Base-by-base conservation (phyloP, 2,888 invertebrate genomes). In the Eretmocerus hayati region DNA sequence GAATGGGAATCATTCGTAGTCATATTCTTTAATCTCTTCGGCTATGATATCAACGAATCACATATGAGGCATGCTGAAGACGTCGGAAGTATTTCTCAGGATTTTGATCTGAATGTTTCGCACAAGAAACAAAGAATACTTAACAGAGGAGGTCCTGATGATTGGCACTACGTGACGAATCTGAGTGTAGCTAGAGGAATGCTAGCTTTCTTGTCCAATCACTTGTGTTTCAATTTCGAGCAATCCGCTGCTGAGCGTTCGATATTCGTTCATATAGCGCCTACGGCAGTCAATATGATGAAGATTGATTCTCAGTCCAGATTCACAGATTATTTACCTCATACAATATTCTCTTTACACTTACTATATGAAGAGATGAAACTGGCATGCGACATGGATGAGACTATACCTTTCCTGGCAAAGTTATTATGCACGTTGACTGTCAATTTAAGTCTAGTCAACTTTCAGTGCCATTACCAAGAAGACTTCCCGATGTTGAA, bases 281-380 rank as follows among this genome's bases (percentile, higher is more conserved):
- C n/a, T n/a, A n/a, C n/a, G n/a, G n/a, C n/a, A n/a, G n/a, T n/a
- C n/a, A n/a, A n/a, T n/a, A n/a, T n/a, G n/a, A 66, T 71, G 0
- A 75, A 75, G 58, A 78, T 86, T 49, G 83, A 85, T 59, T 69
- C 77, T 0, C 81, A 79, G 52, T 80, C 87, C 0, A 66, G 82
- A 1, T 72, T 93, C 2, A 91, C 88, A 60, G 78, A 82, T 0
- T 81, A 85, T 59, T 79, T 88, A 11, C 78, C 87, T 5, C 77
- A 86, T 44, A 77, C 93, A 23, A 77, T 92, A 48, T 90, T 83
- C 65, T 79, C 87, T 0, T 75, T 95, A 30, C 95, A 95, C 74
- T 74, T 95, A 23, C 77, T 93, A 0, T 94, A 94, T 62, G 94
- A 95, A 76, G 93, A 94, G 64, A 75, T 90, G 4, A 94, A 94